Conservation (phyloP, 2,797 vertebrate genomes). For the Periparus ater region DNA sequence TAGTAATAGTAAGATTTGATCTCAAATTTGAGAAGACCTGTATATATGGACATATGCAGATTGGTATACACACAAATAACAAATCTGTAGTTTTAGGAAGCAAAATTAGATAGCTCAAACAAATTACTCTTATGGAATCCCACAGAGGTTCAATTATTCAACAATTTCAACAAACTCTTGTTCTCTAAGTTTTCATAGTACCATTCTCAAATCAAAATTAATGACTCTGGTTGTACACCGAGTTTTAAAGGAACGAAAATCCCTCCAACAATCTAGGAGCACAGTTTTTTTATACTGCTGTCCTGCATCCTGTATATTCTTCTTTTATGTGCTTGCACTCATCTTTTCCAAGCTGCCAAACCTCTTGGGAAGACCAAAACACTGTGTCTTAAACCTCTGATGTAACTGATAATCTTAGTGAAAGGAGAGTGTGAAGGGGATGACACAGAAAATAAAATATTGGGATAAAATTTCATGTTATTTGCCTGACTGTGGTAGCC, state of each 20-base stretch:
- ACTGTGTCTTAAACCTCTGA: background rate
- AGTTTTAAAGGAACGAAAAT: background rate
- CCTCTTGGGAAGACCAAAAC: background rate
- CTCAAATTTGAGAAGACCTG: background rate
- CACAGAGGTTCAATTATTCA: background rate
- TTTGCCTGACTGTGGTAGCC: background rate
- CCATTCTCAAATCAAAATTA: background rate
- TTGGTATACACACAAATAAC: background rate
- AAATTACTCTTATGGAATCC: background rate
- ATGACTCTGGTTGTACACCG: background rate
- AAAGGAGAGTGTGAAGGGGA: background rate
- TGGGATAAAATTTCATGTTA: background rate
- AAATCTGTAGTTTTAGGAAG: background rate
- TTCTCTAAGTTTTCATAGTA: background rate
- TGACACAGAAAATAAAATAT: background rate
- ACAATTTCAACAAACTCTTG: background rate
- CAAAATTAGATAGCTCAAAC: background rate
- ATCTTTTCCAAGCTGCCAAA: background rate
- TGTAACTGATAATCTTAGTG: background rate
- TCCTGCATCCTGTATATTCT: background rate
- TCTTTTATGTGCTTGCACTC: background rate
- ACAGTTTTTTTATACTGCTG: background rate
- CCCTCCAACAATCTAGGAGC: background rate
- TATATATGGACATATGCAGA: background rate
- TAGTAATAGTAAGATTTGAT: background rate